Conservation (phyloP, 30 jellyfish, hydroid and myxozoan species). For the Nemopilema nomurai region DNA sequence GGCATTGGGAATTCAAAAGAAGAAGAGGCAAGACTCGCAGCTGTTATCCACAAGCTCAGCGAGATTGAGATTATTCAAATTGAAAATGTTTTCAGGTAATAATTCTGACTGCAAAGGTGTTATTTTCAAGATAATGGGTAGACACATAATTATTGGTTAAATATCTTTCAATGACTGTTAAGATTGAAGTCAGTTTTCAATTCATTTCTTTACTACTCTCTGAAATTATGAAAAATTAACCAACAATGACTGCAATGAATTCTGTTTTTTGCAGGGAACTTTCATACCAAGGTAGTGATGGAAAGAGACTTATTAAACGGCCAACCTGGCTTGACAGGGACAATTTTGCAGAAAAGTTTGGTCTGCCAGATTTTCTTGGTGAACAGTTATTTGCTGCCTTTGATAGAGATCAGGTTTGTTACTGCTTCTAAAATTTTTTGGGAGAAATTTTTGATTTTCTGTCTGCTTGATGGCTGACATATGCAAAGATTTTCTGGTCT, state of each 20-base stretch:
- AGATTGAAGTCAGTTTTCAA: not conserved
- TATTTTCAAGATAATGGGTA: not conserved
- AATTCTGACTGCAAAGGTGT: not conserved
- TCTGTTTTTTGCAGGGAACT: slow-evolving; percentile 60
- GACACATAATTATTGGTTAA: not conserved
- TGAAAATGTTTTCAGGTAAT: slow-evolving; percentile 21
- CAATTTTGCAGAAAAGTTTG: slow-evolving; percentile 76
- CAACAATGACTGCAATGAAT: not conserved
- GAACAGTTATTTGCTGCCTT: slow-evolving; percentile 87
- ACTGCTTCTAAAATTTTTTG: no score
- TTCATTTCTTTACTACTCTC: not conserved
- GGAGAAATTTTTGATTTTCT: no score
- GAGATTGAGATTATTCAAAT: slow-evolving; percentile 4
- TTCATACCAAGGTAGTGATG: slow-evolving; percentile 57
- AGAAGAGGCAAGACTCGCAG: slow-evolving; percentile 73
- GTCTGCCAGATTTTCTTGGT: slow-evolving; percentile 74
- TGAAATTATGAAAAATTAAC: not conserved
- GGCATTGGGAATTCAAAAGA: slow-evolving; percentile 83
- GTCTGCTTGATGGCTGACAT: no score
- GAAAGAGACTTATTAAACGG: slow-evolving; percentile 64
- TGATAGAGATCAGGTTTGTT: slow-evolving; percentile 77
- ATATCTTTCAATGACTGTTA: no score
- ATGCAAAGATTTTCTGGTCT: no score
- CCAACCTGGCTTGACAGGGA: slow-evolving; percentile 92
- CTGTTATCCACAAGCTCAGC: slow-evolving; percentile 66